A percentile compares a stretch with the other conserved stretches of the same genome.
Conservation (phyloP, 2,797 vertebrate species). For the Somateria mollissima region DNA sequence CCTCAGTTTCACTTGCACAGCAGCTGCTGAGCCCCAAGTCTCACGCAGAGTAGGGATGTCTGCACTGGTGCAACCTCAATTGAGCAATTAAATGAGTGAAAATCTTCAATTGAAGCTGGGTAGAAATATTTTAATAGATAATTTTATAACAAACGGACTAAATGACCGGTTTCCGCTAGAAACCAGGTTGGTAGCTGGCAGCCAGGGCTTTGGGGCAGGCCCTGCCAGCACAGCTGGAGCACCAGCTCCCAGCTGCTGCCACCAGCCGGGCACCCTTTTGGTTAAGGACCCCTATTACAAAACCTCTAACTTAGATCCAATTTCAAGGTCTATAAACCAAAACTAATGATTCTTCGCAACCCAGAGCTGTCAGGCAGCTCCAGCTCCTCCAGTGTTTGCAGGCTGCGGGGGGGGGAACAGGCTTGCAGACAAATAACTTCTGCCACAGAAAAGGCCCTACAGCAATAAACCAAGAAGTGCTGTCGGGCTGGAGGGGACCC, state of each 20-base stretch:
- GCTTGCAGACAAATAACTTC: not conserved
- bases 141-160: not conserved
- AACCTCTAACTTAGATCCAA: not conserved
- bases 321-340: not conserved
- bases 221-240: not conserved
- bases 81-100: not conserved
- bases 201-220: not conserved
- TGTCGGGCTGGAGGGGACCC: not conserved
- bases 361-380: not conserved
- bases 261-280: not conserved
- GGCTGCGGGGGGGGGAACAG: not conserved
- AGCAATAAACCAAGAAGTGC: not conserved
- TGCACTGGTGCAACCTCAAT: not conserved
- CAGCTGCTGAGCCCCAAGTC: not conserved
- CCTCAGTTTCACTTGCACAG: not conserved
- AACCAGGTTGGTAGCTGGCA: not conserved
- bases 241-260: not conserved
- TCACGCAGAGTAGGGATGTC: not conserved
- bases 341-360: not conserved
- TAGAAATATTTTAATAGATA: not conserved
- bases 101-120: not conserved
- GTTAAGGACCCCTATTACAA: not conserved
- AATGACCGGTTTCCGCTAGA: not conserved
- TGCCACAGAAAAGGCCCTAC: not conserved
- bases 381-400: not conserved